Evolutionary conservation across 2,888 invertebrate species (phyloP).

Genomic region (Pyralis farinalis): DNA sequence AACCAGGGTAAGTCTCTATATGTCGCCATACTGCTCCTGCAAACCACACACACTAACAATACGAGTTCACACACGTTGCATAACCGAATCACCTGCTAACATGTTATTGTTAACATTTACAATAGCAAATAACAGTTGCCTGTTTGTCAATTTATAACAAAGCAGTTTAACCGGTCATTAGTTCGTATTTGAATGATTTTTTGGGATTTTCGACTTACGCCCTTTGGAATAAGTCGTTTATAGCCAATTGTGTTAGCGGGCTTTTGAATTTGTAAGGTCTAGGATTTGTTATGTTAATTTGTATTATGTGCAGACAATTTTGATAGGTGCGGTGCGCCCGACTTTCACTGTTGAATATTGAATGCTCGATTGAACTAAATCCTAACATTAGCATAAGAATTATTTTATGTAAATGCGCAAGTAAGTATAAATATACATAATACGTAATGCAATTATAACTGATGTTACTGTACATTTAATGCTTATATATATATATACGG

Average conservation of each 20-base stretch:
- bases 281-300: slow-evolving; percentile 8
- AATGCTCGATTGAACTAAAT: slow-evolving; percentile 2
- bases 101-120: slow-evolving; percentile 45
- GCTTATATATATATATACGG: no score
- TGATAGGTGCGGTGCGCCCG: slow-evolving; percentile 5
- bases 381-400: slow-evolving; percentile 5
- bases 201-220: slow-evolving; percentile 13
- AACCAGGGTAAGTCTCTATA: slow-evolving; percentile 4
- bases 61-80: slow-evolving; percentile 36
- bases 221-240: slow-evolving; percentile 9
- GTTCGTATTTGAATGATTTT: slow-evolving; percentile 46
- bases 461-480: no score
- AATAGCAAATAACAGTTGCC: slow-evolving; percentile 22
- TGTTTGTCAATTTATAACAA: slow-evolving; percentile 45
- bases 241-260: not conserved
- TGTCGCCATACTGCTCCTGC: slow-evolving; percentile 3
- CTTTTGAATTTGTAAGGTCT: not conserved
- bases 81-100: slow-evolving; percentile 48
- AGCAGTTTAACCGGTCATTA: slow-evolving; percentile 66
- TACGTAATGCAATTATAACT: no score
- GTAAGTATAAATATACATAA: no score
- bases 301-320: slow-evolving; percentile 3
- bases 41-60: slow-evolving; percentile 15
- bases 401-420: slow-evolving; percentile 4
- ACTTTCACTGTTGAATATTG: slow-evolving; percentile 4